Percentiles rank a stretch among this genome's conserved stretches.
Evolutionary conservation across 2,888 invertebrate species (phyloP).

Genomic region (Sialis fuliginosa): DNA sequence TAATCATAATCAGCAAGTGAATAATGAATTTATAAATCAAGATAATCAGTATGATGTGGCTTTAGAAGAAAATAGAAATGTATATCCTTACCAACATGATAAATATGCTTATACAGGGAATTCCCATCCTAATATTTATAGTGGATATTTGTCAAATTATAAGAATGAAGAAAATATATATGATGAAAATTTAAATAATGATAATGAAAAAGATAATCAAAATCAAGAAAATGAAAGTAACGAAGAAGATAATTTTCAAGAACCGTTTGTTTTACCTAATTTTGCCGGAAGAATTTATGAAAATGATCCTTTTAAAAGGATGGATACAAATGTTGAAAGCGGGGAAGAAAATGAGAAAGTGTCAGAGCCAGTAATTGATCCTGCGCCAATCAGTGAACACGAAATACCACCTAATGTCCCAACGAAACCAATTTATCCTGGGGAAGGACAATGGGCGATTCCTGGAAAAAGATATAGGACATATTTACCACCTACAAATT

Average conservation of each 20-base stretch:
- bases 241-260: background rate
- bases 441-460: constrained; percentile 22
- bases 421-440: constrained; percentile 22
- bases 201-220: background rate
- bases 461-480: constrained; percentile 19
- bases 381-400: constrained; percentile 13
- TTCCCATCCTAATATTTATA: no score
- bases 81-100: no score
- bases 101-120: no score
- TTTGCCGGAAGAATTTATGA: constrained; percentile 4
- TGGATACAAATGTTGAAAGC: background rate
- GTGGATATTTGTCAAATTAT: no score
- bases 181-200: background rate
- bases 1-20: no score
- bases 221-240: background rate
- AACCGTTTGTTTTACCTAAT: background rate
- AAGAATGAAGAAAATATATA: no score
- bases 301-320: constrained; percentile 3
- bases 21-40: no score
- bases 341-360: background rate
- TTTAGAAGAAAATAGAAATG: no score
- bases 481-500: constrained; percentile 7
- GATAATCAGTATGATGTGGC: no score
- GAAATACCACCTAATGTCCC: constrained; percentile 18
- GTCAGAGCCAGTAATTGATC: constrained; percentile 1